These are phyloP conservation scores for Drosophila varians DNA, from an alignment of 1,140 invertebrate species.

Conservation along the genomic window DNA sequence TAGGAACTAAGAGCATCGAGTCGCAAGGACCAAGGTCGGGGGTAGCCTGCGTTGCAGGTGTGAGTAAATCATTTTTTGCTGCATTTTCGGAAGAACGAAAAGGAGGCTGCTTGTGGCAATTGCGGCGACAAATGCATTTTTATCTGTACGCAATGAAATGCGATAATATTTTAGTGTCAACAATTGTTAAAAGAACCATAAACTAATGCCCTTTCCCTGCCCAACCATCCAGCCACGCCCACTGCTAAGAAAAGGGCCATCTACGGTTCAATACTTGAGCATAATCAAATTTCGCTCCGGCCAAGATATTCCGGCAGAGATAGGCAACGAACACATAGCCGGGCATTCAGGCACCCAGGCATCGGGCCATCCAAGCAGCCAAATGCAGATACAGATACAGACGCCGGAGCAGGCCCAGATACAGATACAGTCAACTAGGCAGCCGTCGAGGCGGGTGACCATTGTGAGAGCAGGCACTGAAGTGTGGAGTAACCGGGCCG, in stretches of 20 bases:
- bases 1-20: slow-evolving; percentile 5
- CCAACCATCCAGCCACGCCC: slow-evolving; percentile 14
- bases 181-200: slow-evolving; percentile 83
- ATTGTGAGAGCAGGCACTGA: slow-evolving; percentile 52
- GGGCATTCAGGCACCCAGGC: slow-evolving; percentile 9
- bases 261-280: slow-evolving; percentile 78
- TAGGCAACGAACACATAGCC: slow-evolving; percentile 38
- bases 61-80: slow-evolving; percentile 73
- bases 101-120: slow-evolving; percentile 64
- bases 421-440: slow-evolving; percentile 79
- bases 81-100: slow-evolving; percentile 22
- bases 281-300: slow-evolving; percentile 75
- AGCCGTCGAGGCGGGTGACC: slow-evolving; percentile 73
- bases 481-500: slow-evolving; percentile 5
- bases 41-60: slow-evolving; percentile 53
- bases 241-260: slow-evolving; percentile 50
- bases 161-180: slow-evolving; percentile 84
- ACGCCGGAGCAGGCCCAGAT: slow-evolving; percentile 26
- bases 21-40: neutral
- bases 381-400: slow-evolving; percentile 30
- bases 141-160: slow-evolving; percentile 82
- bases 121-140: slow-evolving; percentile 82
- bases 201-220: slow-evolving; percentile 65
- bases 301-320: slow-evolving; percentile 63
- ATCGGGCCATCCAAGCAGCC: slow-evolving; percentile 12